Conservation (phyloP, 1,140 invertebrate species). For the Drosophila repleta region DNA sequence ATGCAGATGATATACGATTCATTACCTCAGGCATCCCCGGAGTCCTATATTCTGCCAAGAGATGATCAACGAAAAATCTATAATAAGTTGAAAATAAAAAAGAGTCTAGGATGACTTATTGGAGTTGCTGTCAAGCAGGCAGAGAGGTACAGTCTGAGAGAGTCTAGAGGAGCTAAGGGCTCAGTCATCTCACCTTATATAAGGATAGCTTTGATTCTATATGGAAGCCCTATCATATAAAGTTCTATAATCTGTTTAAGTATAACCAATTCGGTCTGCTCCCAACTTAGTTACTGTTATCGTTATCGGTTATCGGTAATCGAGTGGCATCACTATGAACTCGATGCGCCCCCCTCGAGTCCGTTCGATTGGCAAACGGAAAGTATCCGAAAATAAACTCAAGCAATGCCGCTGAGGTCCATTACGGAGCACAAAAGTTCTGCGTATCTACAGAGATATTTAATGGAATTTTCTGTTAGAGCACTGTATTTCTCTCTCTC, state of each 20-base stretch:
- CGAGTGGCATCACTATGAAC: not conserved
- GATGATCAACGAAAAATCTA: conserved; percentile 8
- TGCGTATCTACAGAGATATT: conserved; percentile 17
- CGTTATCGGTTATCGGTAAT: not conserved
- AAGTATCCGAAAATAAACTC: conserved; percentile 35
- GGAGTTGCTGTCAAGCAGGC: too few species aligned
- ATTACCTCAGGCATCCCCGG: conserved; percentile 11
- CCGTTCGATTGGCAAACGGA: conserved; percentile 18
- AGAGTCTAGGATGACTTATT: too few species aligned
- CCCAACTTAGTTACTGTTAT: too few species aligned
- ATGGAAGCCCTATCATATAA: too few species aligned
- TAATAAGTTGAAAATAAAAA: not conserved
- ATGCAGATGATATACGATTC: conserved; percentile 39
- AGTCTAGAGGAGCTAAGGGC: too few species aligned
- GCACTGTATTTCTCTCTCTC: too few species aligned
- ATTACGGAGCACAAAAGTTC: conserved; percentile 4
- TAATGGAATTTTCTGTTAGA: conserved; percentile 17
- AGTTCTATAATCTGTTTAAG: too few species aligned
- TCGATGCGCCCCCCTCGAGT: conserved; percentile 1
- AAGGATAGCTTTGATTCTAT: too few species aligned
- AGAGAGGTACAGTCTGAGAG: too few species aligned
- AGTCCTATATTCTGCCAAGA: conserved; percentile 17
- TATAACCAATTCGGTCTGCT: too few species aligned
- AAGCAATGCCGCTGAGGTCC: not conserved
- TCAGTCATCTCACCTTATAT: too few species aligned